Evolutionary conservation across 2,113 vertebrate species (phyloP).

Genomic region (Pachycephala philippinensis): DNA sequence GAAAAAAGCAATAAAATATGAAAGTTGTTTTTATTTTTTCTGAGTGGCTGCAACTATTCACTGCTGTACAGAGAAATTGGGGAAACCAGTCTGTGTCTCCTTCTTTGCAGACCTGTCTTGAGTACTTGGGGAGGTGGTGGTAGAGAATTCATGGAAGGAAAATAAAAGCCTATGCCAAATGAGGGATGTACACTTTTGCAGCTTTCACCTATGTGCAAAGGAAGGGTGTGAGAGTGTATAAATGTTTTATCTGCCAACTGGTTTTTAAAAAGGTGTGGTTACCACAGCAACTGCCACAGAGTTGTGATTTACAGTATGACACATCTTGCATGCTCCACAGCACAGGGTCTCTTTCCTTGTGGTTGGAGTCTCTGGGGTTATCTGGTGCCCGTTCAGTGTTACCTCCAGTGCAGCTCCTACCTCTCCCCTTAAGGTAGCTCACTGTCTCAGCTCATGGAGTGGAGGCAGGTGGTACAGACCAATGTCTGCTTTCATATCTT

Average conservation of each 20-base stretch:
- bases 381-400: accelerated
- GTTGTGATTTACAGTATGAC: neutral
- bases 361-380: neutral
- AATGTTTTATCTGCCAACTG: neutral
- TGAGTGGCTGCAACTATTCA: neutral
- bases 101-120: neutral
- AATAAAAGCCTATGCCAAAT: neutral
- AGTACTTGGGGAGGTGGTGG: neutral
- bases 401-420: neutral
- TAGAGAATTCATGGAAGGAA: neutral
- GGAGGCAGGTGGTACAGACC: neutral
- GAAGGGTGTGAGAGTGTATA: neutral
- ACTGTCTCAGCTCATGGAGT: neutral
- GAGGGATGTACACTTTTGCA: neutral
- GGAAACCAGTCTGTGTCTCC: neutral
- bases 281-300: neutral
- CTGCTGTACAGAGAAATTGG: neutral
- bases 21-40: neutral
- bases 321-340: neutral
- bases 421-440: accelerated
- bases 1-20: neutral
- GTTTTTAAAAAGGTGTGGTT: conserved; percentile 18
- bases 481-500: neutral
- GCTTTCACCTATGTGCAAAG: neutral
- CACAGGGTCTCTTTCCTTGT: neutral